Conservation (phyloP, 30 jellyfish, hydroid and myxozoan genomes). For the Haliclystus octoradiatus region DNA sequence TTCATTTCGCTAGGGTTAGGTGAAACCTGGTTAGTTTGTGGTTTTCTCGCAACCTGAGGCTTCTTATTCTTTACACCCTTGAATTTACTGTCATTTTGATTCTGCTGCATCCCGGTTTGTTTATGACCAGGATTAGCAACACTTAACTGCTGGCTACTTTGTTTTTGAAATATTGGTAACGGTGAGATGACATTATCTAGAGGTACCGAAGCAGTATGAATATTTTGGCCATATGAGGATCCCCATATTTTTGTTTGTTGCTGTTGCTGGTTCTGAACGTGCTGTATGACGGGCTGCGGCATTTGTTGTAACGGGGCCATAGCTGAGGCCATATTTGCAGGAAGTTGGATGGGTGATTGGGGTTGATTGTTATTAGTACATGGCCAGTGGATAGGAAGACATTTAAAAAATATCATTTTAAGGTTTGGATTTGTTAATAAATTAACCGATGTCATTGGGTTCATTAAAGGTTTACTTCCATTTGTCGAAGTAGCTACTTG, state of each 20-base stretch:
- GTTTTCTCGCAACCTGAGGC: background rate
- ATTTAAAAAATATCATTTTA: background rate
- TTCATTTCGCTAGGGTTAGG: background rate
- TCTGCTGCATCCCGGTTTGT: background rate
- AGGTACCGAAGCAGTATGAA: background rate
- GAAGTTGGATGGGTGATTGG: background rate
- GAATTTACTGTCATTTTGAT: background rate
- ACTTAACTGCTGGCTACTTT: background rate
- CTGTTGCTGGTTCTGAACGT: no score
- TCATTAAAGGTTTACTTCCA: background rate
- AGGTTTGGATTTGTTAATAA: background rate
- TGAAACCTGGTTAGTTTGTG: no score
- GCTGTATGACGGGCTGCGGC: background rate
- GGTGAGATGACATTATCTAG: background rate
- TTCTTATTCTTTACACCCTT: background rate
- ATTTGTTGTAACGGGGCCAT: background rate
- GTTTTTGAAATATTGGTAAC: background rate
- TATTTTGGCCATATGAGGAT: background rate
- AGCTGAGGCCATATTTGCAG: background rate
- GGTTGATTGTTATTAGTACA: background rate
- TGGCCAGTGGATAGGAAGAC: background rate
- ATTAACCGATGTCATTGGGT: background rate
- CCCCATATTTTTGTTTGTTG: no score
- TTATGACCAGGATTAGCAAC: background rate
- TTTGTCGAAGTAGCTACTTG: background rate